phyloP scores from a whole-genome alignment of 1,140 invertebrate species.

The Polyergus mexicanus region DNA sequence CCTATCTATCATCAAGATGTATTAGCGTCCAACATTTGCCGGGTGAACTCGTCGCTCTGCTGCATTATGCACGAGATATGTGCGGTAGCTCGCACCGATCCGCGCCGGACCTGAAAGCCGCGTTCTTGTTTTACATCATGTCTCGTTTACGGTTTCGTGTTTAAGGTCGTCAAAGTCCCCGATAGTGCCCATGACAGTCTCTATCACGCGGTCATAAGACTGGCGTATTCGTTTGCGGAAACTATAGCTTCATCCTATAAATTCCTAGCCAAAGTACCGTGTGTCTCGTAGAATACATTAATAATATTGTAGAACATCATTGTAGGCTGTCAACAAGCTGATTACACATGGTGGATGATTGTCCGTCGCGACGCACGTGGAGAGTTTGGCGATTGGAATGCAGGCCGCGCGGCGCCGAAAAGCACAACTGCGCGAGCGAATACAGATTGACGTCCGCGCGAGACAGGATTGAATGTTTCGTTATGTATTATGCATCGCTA shows the following conservation, averaged over 20 bases:
- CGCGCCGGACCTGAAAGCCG: constrained; percentile 19
- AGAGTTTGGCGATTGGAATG: constrained; percentile 58
- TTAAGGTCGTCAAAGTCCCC: constrained; percentile 32
- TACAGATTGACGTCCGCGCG: constrained; percentile 63
- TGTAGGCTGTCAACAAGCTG: constrained; percentile 55
- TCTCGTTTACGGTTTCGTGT: constrained; percentile 27
- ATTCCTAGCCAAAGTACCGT: too few species aligned
- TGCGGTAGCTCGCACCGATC: constrained; percentile 57
- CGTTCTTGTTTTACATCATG: constrained; percentile 69
- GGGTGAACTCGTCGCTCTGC: constrained; percentile 82
- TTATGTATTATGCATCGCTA: constrained; percentile 77
- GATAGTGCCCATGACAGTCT: not conserved
- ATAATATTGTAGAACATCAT: too few species aligned
- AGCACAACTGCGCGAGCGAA: constrained; percentile 71
- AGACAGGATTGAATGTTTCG: constrained; percentile 70
- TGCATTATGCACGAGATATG: constrained; percentile 84
- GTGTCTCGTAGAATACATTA: constrained; percentile 27
- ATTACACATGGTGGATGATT: constrained; percentile 55
- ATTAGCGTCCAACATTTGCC: constrained; percentile 86
- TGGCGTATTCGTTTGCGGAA: too few species aligned
- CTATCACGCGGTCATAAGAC: not conserved
- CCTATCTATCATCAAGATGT: constrained; percentile 87
- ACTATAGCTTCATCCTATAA: too few species aligned
- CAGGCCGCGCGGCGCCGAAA: constrained; percentile 63
- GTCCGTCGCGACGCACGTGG: constrained; percentile 39